A percentile compares a stretch with the other conserved stretches of the same genome.
phyloP scores from a whole-genome alignment of 2,797 vertebrate species.

The Bucorvus abyssinicus region DNA sequence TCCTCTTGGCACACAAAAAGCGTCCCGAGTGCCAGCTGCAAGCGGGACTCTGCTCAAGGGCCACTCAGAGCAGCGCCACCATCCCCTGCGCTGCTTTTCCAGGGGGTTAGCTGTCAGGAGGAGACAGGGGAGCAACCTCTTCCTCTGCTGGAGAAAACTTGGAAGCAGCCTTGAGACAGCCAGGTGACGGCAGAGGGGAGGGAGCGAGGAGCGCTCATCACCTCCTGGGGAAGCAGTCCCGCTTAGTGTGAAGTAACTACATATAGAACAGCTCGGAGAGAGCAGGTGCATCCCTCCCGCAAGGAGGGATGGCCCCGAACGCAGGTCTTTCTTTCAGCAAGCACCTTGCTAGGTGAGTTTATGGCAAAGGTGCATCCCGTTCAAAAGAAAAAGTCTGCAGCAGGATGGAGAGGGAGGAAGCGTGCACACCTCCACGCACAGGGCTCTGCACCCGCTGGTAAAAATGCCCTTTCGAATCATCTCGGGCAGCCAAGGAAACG shows the following conservation, averaged over 20 bases:
- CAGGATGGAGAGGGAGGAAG: background rate
- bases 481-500: background rate
- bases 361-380: accelerated
- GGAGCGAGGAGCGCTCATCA: accelerated
- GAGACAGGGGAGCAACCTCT: background rate
- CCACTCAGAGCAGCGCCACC: background rate
- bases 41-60: background rate
- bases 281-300: background rate
- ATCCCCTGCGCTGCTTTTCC: background rate
- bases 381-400: background rate
- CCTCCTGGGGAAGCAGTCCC: background rate
- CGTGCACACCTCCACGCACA: background rate
- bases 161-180: background rate
- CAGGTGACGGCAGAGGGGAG: background rate
- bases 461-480: background rate
- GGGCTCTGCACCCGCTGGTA: accelerated
- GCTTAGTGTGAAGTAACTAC: background rate
- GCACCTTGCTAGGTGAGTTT: background rate
- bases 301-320: accelerated
- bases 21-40: background rate
- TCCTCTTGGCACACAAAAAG: background rate
- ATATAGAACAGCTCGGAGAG: background rate
- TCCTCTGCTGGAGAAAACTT: background rate
- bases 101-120: background rate
- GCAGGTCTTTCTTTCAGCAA: background rate